Conservation (phyloP, 2,113 vertebrate genomes). For the Tenebrosternarchus preto region DNA sequence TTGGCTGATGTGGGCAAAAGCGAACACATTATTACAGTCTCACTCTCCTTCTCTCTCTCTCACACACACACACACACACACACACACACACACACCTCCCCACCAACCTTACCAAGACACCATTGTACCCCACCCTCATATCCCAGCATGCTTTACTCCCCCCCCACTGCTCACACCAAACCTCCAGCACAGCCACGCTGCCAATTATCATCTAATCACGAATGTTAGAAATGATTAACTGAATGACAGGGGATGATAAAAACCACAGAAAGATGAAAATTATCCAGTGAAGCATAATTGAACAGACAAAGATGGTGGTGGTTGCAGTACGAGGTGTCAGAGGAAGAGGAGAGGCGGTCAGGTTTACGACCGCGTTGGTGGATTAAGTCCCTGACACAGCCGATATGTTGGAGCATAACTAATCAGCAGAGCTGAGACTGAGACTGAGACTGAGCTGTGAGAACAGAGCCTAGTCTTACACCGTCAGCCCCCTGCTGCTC, state of each 20-base stretch:
- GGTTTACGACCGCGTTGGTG: constrained; percentile 35
- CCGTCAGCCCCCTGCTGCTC: constrained; percentile 55
- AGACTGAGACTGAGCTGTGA: constrained; percentile 48
- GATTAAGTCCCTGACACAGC: constrained; percentile 50
- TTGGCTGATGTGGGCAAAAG: constrained; percentile 73
- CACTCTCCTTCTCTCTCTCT: constrained; percentile 47
- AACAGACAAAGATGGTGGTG: constrained; percentile 1
- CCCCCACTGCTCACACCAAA: constrained; percentile 13
- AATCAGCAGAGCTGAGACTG: constrained; percentile 59
- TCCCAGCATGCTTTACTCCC: constrained; percentile 49
- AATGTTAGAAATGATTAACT: constrained; percentile 10
- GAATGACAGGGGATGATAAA: background rate
- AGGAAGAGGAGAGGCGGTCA: constrained; percentile 35
- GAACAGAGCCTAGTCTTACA: constrained; percentile 54
- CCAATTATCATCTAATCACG: constrained; percentile 34
- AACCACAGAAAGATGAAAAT: background rate
- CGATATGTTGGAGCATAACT: constrained; percentile 57
- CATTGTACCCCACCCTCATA: constrained; percentile 61
- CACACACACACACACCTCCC: constrained; percentile 39
- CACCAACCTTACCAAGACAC: constrained; percentile 54
- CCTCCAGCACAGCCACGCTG: constrained; percentile 14
- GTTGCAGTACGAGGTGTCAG: constrained; percentile 2
- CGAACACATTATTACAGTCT: constrained; percentile 73
- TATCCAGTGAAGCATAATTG: constrained; percentile 19
- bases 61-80: no score